phyloP scores from a whole-genome alignment of 2,797 vertebrate genomes.

The Eurystomus glaucurus region DNA sequence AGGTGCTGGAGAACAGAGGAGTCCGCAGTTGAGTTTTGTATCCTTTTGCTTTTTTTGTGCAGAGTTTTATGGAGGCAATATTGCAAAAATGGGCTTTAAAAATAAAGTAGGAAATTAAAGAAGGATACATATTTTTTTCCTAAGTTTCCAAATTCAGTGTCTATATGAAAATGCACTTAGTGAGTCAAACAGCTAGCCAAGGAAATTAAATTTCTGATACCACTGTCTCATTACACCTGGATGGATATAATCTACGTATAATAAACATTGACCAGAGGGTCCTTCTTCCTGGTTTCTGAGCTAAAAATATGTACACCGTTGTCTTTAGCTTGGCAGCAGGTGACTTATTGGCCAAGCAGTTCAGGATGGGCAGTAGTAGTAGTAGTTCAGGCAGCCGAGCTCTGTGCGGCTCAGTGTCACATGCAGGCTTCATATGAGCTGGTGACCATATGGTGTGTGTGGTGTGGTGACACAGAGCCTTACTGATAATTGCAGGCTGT shows the following conservation, averaged over 20 bases:
- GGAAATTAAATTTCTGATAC: background rate
- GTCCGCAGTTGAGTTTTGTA: background rate
- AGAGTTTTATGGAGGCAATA: background rate
- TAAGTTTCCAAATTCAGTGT: background rate
- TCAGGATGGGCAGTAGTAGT: background rate
- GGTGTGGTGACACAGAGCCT: background rate
- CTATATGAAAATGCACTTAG: background rate
- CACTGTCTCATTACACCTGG: background rate
- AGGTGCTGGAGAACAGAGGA: background rate
- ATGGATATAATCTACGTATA: background rate
- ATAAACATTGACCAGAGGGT: background rate
- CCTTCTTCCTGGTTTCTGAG: background rate
- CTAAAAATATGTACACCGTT: rapidly evolving
- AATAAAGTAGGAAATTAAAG: background rate
- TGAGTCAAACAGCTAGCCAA: background rate
- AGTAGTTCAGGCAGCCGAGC: background rate
- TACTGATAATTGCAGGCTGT: rapidly evolving
- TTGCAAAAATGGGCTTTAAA: background rate
- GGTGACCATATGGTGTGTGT: rapidly evolving
- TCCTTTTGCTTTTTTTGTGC: background rate
- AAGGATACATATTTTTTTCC: background rate
- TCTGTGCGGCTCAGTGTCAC: background rate
- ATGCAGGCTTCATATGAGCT: rapidly evolving
- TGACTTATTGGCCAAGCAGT: background rate
- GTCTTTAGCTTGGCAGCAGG: background rate